Evolutionary conservation across 2,888 invertebrate genomes (phyloP).

Genomic region (Leptodirus hochenwartii): DNA sequence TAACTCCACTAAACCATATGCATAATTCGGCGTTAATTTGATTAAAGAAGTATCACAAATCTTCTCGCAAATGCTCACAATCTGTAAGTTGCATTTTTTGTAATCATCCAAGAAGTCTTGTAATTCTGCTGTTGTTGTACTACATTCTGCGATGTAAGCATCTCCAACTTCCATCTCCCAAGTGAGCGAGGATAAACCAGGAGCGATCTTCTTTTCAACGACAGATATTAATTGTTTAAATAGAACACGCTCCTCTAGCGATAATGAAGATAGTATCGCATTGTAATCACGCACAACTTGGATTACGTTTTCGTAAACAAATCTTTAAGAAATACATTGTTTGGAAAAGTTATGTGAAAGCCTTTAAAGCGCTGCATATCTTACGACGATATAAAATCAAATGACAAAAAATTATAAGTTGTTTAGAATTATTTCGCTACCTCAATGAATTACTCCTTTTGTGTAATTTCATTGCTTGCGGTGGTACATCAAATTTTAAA

Average conservation of each 20-base stretch:
- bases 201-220: slow-evolving; percentile 47
- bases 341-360: slow-evolving; percentile 48
- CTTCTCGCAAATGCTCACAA: slow-evolving; percentile 51
- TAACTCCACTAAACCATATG: slow-evolving; percentile 39
- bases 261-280: slow-evolving; percentile 55
- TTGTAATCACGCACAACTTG: slow-evolving; percentile 60
- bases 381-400: slow-evolving; percentile 35
- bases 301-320: slow-evolving; percentile 51
- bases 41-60: slow-evolving; percentile 50
- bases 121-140: slow-evolving; percentile 43
- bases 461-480: no score
- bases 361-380: slow-evolving; percentile 47
- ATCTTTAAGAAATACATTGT: slow-evolving; percentile 38
- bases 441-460: slow-evolving; percentile 2
- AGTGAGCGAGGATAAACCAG: slow-evolving; percentile 50
- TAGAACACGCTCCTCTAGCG: slow-evolving; percentile 54
- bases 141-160: slow-evolving; percentile 52
- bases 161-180: slow-evolving; percentile 60
- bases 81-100: slow-evolving; percentile 58
- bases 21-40: slow-evolving; percentile 40
- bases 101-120: slow-evolving; percentile 68
- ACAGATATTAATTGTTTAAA: slow-evolving; percentile 54
- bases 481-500: no score
- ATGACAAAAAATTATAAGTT: slow-evolving; percentile 3
- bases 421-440: neutral